Conservation (phyloP, 1,140 invertebrate genomes). For the Scylla paramamosain region DNA sequence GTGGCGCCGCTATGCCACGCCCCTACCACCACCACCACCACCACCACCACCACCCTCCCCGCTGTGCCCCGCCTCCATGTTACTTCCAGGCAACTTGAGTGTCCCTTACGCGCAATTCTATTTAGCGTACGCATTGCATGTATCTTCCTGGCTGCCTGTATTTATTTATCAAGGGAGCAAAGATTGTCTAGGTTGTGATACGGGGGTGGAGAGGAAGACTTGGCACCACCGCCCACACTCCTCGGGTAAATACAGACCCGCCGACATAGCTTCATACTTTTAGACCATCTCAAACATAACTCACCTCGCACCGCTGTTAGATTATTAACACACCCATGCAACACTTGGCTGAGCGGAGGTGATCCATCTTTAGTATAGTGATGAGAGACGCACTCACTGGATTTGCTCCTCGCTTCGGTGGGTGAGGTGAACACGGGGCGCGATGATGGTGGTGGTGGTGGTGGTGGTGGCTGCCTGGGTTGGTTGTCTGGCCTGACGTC, state of each 20-base stretch:
- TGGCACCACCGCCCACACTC: conserved; percentile 15
- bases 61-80: not conserved
- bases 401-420: too few species aligned
- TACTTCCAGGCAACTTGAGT: not conserved
- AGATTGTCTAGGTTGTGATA: conserved; percentile 22
- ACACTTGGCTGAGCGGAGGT: not conserved
- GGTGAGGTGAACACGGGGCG: too few species aligned
- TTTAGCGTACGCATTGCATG: not conserved
- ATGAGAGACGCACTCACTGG: too few species aligned
- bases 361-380: too few species aligned
- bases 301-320: not conserved
- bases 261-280: conserved; percentile 48
- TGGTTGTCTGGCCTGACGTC: not conserved
- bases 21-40: not conserved
- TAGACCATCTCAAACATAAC: conserved; percentile 32
- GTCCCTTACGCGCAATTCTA: not conserved
- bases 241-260: conserved; percentile 40
- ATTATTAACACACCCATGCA: not conserved
- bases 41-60: not conserved
- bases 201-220: not conserved
- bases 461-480: too few species aligned
- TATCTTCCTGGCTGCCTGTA: not conserved
- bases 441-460: too few species aligned
- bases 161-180: conserved; percentile 14
- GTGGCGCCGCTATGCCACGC: not conserved